Conservation (phyloP, 2,888 invertebrate genomes). For the Dryocosmus kuriphilus region DNA sequence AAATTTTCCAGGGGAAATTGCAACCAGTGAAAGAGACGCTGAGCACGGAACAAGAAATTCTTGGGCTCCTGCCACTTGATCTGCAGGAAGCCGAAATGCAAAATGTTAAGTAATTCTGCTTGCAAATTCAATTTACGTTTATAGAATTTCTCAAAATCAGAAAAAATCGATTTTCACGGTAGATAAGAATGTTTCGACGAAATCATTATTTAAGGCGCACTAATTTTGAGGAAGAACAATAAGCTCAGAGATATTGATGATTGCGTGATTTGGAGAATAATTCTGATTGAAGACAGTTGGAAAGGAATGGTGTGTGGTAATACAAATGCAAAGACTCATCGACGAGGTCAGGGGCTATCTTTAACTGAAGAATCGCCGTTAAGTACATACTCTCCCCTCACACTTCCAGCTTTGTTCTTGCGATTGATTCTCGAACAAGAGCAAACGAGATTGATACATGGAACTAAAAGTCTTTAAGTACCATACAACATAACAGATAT, state of each 20-base stretch:
- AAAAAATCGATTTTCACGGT: too few relatives aligned
- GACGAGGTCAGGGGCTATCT: constrained; percentile 17
- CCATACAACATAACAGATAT: too few relatives aligned
- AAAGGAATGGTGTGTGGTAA: neutral
- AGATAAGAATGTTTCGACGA: neutral
- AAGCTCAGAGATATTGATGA: neutral
- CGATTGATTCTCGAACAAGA: constrained; percentile 5
- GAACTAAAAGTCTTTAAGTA: neutral
- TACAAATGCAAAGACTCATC: neutral
- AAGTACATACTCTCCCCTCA: neutral
- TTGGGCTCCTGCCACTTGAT: constrained; percentile 37
- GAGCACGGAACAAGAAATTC: constrained; percentile 27
- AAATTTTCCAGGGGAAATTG: constrained; percentile 29
- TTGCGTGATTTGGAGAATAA: neutral
- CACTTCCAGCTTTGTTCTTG: neutral
- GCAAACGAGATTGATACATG: neutral
- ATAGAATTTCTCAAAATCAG: neutral
- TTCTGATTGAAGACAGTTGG: neutral
- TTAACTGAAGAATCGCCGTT: neutral
- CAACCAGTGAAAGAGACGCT: constrained; percentile 33
- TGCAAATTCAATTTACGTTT: constrained; percentile 21
- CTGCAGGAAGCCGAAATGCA: constrained; percentile 29
- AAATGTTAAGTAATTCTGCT: constrained; percentile 4
- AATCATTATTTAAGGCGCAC: too few relatives aligned
- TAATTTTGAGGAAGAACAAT: neutral